These are phyloP conservation scores for Cryptus viduatorius DNA, from an alignment of 2,888 invertebrate genomes.

Conservation along the genomic window DNA sequence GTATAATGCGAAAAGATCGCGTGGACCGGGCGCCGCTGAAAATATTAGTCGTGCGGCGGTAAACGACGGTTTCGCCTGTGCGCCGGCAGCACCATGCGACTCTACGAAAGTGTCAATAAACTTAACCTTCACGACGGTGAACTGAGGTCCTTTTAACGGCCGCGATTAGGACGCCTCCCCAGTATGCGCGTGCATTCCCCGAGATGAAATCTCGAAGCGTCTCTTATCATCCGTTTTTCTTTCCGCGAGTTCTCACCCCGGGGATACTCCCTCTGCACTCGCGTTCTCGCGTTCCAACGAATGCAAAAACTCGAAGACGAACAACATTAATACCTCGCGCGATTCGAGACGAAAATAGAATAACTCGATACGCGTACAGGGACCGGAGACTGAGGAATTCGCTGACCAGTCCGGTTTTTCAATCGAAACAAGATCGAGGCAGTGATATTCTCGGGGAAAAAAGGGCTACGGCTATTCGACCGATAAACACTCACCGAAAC, in stretches of 20 bases:
- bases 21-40: background rate
- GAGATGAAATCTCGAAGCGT: background rate
- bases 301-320: slow-evolving; percentile 16
- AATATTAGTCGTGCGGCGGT: background rate
- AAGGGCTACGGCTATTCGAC: slow-evolving; percentile 24
- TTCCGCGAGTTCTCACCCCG: background rate
- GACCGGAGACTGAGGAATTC: slow-evolving; percentile 39
- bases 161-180: slow-evolving; percentile 27
- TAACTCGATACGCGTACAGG: background rate
- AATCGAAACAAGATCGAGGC: slow-evolving; percentile 40
- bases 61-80: background rate
- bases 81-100: background rate
- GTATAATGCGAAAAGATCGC: background rate
- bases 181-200: slow-evolving; percentile 8
- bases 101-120: slow-evolving; percentile 11
- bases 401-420: slow-evolving; percentile 45
- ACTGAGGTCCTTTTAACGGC: slow-evolving; percentile 19
- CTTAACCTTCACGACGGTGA: background rate
- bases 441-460: slow-evolving; percentile 1
- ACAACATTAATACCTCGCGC: slow-evolving; percentile 26
- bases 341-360: slow-evolving; percentile 16
- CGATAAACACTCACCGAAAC: slow-evolving; percentile 2
- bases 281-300: background rate
- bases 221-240: slow-evolving; percentile 9
- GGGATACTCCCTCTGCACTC: background rate